These are phyloP conservation scores for Jordanella pulchra DNA, from an alignment of 2,797 vertebrate species.

Conservation along the genomic window DNA sequence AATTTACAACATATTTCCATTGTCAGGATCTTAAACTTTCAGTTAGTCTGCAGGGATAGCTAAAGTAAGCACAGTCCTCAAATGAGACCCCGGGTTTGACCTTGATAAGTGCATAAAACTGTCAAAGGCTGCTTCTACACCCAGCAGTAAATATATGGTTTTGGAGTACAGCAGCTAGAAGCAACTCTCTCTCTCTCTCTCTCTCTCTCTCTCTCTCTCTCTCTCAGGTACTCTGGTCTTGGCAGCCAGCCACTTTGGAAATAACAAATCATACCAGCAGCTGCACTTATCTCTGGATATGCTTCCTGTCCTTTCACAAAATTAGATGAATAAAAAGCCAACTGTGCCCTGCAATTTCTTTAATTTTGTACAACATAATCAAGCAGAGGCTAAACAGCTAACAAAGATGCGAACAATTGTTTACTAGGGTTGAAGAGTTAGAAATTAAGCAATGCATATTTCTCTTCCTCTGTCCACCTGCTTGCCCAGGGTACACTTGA, in stretches of 20 bases:
- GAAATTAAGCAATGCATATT: constrained; percentile 7
- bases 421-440: constrained; percentile 12
- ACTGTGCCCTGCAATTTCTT: constrained; percentile 26
- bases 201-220: constrained; percentile 34
- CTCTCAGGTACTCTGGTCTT: constrained; percentile 53
- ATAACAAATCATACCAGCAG: constrained; percentile 57
- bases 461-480: background rate
- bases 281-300: constrained; percentile 39
- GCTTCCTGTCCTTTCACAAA: constrained; percentile 35
- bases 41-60: constrained; percentile 37
- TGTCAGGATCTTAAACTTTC: constrained; percentile 30
- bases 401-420: constrained; percentile 12
- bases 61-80: constrained; percentile 43
- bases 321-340: constrained; percentile 41
- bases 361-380: constrained; percentile 26
- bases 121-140: constrained; percentile 45
- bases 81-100: constrained; percentile 60
- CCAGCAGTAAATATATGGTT: constrained; percentile 53
- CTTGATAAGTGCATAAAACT: constrained; percentile 64
- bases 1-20: constrained; percentile 47
- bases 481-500: background rate
- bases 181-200: constrained; percentile 39
- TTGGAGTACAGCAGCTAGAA: constrained; percentile 43
- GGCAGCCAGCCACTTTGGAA: constrained; percentile 51
- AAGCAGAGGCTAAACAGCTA: constrained; percentile 12